phyloP scores from a whole-genome alignment of 2,888 invertebrate species.

The Ophraella communa region DNA sequence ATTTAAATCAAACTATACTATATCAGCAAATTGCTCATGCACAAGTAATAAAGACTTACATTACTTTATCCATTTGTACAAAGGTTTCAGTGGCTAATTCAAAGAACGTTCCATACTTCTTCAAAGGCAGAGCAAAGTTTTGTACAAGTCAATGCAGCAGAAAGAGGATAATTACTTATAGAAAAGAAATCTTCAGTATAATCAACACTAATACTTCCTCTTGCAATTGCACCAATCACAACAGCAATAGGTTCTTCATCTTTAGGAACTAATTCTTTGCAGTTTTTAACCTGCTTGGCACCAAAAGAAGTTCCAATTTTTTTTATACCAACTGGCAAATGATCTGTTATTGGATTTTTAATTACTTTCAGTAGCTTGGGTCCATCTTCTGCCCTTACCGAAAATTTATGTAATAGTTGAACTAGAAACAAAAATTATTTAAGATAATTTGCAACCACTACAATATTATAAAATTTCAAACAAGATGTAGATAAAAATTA shows the following conservation, averaged over 20 bases:
- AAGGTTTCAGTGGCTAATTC: no score
- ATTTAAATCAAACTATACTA: no score
- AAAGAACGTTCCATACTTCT: conserved; percentile 85
- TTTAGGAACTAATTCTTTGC: conserved; percentile 79
- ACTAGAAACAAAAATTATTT: conserved; percentile 67
- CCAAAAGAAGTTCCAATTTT: conserved; percentile 92
- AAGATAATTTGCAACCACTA: neutral
- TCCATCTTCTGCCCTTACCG: conserved; percentile 88
- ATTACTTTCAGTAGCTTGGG: conserved; percentile 93
- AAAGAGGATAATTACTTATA: conserved; percentile 95
- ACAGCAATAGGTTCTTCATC: conserved; percentile 85
- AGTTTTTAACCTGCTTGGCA: conserved; percentile 72
- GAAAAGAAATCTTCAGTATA: conserved; percentile 91
- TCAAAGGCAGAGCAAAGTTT: conserved; percentile 95
- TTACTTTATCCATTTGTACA: no score
- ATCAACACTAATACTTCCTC: conserved; percentile 87
- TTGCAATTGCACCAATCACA: conserved; percentile 96
- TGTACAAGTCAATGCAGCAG: conserved; percentile 94
- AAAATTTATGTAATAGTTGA: conserved; percentile 93
- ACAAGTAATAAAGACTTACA: no score
- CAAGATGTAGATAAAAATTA: no score
- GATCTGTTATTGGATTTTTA: conserved; percentile 93
- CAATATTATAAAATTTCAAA: no score
- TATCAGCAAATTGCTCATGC: no score
- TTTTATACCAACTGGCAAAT: conserved; percentile 91